Base-by-base conservation (phyloP, 2,797 vertebrate species). In the Melanotaenia trifasciata region DNA sequence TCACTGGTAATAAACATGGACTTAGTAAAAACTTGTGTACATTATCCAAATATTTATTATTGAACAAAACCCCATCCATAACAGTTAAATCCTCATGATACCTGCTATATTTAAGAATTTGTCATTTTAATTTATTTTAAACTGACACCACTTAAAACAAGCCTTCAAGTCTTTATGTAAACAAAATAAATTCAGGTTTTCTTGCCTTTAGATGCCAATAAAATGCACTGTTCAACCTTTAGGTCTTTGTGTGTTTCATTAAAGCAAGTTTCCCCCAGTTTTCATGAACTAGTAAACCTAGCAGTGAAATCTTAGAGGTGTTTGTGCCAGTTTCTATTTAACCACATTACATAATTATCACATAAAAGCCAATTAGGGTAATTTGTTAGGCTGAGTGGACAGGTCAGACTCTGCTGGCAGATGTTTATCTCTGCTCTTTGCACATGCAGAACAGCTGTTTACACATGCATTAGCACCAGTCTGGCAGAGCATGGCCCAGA, bases 281-380 rank as follows among this genome's bases (percentile, higher is more conserved):
- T 56, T 38, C 7, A 47, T 54, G 11, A 65, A 50, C 53, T 53
- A 60, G 58, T 35, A 71, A 35, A 64, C 45, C 64, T 67, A 66
- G 57, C 62, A 61, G 59, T 30, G 50, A 74, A 67, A 70, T 26
- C 30, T 36, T 65, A 76, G 26, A 66, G 74, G 67, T 64, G 24
- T 62, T 35, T 67, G 40, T 59, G 26, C 65, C 2, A 35, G 22
- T 79, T 54, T 80, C 12, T 63, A 1, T 86, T 79, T 87, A 80
- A 89, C 84, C 68, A 66, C 64, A 80, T 83, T 76, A 54, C 40
- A 70, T 77, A 71, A 77, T 81, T 63, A 72, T 76, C 80, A 76
- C 59, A 73, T 77, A 57, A 47, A 82, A 63, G 74, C 85, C 78
- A 92, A 92, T 92, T 91, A 91, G 58, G 56, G 72, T 81, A 73